phyloP scores from a whole-genome alignment of 2,797 vertebrate species.

The Corythornis leucogaster region DNA sequence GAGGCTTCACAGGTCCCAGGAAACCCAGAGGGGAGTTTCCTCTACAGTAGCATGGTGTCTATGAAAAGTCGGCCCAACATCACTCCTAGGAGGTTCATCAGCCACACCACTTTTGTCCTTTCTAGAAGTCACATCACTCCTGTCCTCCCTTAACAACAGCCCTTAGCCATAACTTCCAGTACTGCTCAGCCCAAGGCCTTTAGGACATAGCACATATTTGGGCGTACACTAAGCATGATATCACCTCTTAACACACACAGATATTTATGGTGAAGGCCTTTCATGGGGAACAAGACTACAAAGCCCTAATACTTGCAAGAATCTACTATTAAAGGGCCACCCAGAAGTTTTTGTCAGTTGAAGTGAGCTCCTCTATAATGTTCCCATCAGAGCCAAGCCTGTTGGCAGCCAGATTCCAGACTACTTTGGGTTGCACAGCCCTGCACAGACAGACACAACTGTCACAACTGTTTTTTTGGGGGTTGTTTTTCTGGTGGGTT shows the following conservation, averaged over 20 bases:
- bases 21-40: not conserved
- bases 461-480: not conserved
- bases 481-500: not conserved
- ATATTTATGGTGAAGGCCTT: not conserved
- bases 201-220: not conserved
- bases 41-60: not conserved
- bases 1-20: not conserved
- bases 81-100: not conserved
- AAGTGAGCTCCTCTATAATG: not conserved
- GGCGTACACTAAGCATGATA: not conserved
- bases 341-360: not conserved
- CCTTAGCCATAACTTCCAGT: not conserved
- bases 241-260: not conserved
- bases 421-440: not conserved
- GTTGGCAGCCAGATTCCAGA: not conserved
- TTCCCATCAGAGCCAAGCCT: not conserved
- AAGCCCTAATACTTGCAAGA: not conserved
- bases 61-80: not conserved
- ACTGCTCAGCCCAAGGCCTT: not conserved
- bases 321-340: not conserved
- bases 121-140: not conserved
- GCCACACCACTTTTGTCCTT: not conserved
- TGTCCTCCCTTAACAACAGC: not conserved
- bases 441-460: not conserved
- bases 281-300: not conserved